These are phyloP conservation scores for Cichlasoma orientale DNA, from an alignment of 2,797 vertebrate genomes.

Conservation along the genomic window DNA sequence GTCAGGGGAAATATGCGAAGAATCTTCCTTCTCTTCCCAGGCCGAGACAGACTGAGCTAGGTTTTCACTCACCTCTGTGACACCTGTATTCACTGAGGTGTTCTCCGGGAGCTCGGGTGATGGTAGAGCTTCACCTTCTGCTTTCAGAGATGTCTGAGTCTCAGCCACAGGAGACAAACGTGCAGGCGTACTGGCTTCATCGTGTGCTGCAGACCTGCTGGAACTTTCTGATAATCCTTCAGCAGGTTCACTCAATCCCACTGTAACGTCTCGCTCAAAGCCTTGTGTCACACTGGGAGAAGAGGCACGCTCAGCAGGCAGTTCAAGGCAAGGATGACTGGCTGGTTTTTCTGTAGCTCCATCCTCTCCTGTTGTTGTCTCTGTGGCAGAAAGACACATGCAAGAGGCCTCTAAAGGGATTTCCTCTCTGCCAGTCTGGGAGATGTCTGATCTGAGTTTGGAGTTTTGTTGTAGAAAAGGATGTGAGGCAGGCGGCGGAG, in stretches of 20 bases:
- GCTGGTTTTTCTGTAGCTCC: slow-evolving; percentile 18
- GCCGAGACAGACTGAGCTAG: slow-evolving; percentile 12
- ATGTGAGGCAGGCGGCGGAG: slow-evolving; percentile 1
- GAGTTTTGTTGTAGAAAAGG: slow-evolving; percentile 32
- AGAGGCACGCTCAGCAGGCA: slow-evolving; percentile 17
- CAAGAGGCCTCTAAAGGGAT: slow-evolving; percentile 25
- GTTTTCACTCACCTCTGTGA: slow-evolving; percentile 22
- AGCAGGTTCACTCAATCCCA: slow-evolving; percentile 29
- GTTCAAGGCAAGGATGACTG: neutral
- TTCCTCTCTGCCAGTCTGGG: slow-evolving; percentile 45
- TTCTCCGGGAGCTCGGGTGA: slow-evolving; percentile 40
- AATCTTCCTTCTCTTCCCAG: slow-evolving; percentile 27
- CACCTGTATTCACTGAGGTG: slow-evolving; percentile 29
- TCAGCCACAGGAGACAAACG: slow-evolving; percentile 23
- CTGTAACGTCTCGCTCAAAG: slow-evolving; percentile 20
- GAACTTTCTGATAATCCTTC: slow-evolving; percentile 36
- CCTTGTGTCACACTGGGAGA: slow-evolving; percentile 21
- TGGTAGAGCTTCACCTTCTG: slow-evolving; percentile 29
- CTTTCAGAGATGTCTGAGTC: slow-evolving; percentile 27
- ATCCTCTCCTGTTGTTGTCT: slow-evolving; percentile 43
- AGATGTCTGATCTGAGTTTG: slow-evolving; percentile 34
- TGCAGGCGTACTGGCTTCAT: neutral
- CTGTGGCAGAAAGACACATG: slow-evolving; percentile 16
- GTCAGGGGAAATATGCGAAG: slow-evolving; percentile 35
- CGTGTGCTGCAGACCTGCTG: slow-evolving; percentile 13